Percentiles rank a stretch among this genome's conserved stretches.
These are phyloP conservation scores for Antennarius maculatus DNA, from an alignment of 2,797 vertebrate species.

Conservation along the genomic window DNA sequence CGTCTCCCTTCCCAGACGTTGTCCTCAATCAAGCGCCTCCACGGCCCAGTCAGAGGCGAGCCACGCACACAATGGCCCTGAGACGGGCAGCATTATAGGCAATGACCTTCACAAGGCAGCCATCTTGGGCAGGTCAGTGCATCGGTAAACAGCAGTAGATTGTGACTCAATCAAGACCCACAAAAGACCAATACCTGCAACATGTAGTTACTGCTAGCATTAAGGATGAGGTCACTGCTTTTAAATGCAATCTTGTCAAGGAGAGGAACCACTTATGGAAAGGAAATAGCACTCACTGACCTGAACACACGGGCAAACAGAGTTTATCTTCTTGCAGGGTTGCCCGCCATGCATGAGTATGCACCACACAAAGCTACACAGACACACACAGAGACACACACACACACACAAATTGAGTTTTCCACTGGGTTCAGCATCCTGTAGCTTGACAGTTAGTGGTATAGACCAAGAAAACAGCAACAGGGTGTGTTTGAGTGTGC, in stretches of 20 bases:
- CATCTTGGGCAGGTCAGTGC: conserved; percentile 20
- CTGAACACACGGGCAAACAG: conserved; percentile 33
- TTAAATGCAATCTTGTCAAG: conserved; percentile 44
- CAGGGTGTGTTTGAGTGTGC: neutral
- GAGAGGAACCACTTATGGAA: conserved; percentile 41
- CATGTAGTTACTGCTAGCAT: conserved; percentile 22
- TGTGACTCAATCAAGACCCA: conserved; percentile 24
- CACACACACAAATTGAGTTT: conserved; percentile 24
- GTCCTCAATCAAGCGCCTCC: neutral
- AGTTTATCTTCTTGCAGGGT: conserved; percentile 39
- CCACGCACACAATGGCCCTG: neutral
- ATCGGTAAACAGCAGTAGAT: conserved; percentile 27
- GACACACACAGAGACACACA: neutral
- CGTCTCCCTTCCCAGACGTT: neutral
- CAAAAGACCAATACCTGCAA: conserved; percentile 5
- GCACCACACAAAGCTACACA: conserved; percentile 1
- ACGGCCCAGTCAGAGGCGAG: neutral
- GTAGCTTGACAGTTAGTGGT: conserved; percentile 26
- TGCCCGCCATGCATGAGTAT: conserved; percentile 11
- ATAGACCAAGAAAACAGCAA: conserved; percentile 16
- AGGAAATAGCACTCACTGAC: conserved; percentile 38
- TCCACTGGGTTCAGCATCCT: conserved; percentile 48
- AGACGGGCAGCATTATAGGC: neutral
- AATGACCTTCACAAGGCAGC: conserved; percentile 32
- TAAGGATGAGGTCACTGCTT: conserved; percentile 44